Conservation (phyloP, 1,140 invertebrate genomes). For the Metaphire vulgaris region DNA sequence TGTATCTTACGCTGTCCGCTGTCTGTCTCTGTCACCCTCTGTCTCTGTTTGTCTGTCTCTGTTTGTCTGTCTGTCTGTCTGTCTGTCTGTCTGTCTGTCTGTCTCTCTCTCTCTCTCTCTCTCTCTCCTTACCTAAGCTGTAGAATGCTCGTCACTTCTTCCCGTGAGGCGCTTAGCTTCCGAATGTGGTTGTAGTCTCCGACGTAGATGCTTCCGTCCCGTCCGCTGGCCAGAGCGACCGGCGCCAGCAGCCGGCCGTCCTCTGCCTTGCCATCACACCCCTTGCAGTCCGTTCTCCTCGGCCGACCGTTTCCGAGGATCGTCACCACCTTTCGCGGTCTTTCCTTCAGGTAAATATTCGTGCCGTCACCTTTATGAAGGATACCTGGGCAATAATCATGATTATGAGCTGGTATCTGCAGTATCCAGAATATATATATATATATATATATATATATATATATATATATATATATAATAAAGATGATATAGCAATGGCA, state of each 20-base stretch:
- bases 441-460: no score
- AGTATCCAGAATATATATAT: no score
- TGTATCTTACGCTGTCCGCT: no score
- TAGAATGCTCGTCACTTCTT: slow-evolving; percentile 69
- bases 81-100: no score
- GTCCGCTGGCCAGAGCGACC: slow-evolving; percentile 78
- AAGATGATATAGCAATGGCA: no score
- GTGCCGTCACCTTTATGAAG: slow-evolving; percentile 94
- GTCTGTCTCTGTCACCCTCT: no score
- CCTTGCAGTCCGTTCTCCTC: slow-evolving; percentile 62
- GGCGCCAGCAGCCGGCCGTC: slow-evolving; percentile 80
- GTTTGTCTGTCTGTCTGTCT: no score
- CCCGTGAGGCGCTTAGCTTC: slow-evolving; percentile 70
- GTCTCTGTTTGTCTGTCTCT: no score
- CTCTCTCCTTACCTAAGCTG: slow-evolving; percentile 73
- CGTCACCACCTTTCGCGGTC: slow-evolving; percentile 81
- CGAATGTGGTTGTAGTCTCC: slow-evolving; percentile 93
- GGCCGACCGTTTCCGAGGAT: slow-evolving; percentile 87
- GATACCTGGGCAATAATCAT: slow-evolving; percentile 67
- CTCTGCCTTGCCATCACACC: slow-evolving; percentile 71
- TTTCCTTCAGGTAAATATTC: slow-evolving; percentile 89
- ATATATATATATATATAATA: no score
- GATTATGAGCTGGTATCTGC: no score
- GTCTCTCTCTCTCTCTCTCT: no score
- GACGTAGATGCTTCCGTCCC: slow-evolving; percentile 89